phyloP scores from a whole-genome alignment of 2,113 vertebrate genomes.

The Aramus guarauna region DNA sequence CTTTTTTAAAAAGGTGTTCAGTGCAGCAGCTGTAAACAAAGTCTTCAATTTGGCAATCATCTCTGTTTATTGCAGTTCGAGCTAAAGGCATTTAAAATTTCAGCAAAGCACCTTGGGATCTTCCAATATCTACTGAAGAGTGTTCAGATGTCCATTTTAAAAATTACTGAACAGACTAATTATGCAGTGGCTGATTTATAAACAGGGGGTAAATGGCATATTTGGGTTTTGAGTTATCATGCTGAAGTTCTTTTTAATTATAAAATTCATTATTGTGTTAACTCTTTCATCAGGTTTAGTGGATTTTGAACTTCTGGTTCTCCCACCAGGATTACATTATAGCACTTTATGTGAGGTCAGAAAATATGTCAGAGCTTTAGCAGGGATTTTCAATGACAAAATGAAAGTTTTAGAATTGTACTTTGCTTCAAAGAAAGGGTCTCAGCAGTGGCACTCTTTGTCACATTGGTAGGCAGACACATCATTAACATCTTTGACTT shows the following conservation, averaged over 20 bases:
- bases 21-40: not conserved
- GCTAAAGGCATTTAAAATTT: not conserved
- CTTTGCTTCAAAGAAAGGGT: slow-evolving; percentile 58
- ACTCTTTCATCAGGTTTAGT: not conserved
- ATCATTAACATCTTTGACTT: slow-evolving; percentile 68
- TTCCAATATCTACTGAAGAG: not conserved
- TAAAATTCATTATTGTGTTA: not conserved
- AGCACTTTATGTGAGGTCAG: not conserved
- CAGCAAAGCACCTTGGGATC: not conserved
- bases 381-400: slow-evolving; percentile 56
- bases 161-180: not conserved
- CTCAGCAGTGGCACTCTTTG: slow-evolving; percentile 37
- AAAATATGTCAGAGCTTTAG: slow-evolving; percentile 21
- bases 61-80: not conserved
- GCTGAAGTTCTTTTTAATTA: not conserved
- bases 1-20: not conserved
- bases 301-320: not conserved
- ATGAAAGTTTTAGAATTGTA: slow-evolving; percentile 49
- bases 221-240: not conserved
- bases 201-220: rapidly evolving
- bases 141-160: not conserved
- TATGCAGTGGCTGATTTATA: not conserved
- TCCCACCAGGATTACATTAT: not conserved
- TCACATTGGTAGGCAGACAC: slow-evolving; percentile 34
- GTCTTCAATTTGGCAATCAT: not conserved